A percentile compares a stretch with the other conserved stretches of the same genome.
Evolutionary conservation across 2,797 vertebrate genomes (phyloP).

Genomic region (Potorous gilbertii): DNA sequence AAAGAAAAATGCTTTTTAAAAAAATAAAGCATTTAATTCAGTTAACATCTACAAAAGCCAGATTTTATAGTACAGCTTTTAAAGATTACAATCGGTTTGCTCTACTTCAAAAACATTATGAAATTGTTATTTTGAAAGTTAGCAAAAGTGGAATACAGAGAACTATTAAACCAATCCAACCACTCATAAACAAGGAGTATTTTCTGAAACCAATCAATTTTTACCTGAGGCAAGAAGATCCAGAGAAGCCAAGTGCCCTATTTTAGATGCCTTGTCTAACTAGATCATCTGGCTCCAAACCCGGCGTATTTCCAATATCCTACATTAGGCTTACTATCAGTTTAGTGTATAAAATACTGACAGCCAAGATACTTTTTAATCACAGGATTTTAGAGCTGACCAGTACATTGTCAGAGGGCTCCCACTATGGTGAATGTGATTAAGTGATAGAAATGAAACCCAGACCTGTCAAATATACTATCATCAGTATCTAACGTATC

Average conservation of each 20-base stretch:
- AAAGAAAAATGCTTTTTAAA: neutral
- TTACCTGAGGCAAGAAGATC: neutral
- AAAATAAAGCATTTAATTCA: neutral
- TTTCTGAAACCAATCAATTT: neutral
- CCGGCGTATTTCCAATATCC: neutral
- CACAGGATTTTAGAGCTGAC: neutral
- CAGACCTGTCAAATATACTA: neutral
- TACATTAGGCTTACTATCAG: neutral
- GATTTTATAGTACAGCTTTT: neutral
- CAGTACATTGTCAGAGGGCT: neutral
- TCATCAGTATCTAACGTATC: neutral
- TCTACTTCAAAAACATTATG: neutral
- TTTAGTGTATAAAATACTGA: neutral
- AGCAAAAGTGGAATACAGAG: neutral
- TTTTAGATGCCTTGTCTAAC: neutral
- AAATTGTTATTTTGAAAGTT: neutral
- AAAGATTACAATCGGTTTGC: neutral
- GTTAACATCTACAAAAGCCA: neutral
- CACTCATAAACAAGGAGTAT: neutral
- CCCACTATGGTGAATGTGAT: neutral
- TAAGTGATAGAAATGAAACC: neutral
- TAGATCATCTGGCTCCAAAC: neutral
- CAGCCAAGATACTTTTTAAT: neutral
- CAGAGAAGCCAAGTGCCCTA: neutral
- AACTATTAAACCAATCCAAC: neutral